Conservation (phyloP, 2,113 vertebrate species). For the Dromiciops gliroides region DNA sequence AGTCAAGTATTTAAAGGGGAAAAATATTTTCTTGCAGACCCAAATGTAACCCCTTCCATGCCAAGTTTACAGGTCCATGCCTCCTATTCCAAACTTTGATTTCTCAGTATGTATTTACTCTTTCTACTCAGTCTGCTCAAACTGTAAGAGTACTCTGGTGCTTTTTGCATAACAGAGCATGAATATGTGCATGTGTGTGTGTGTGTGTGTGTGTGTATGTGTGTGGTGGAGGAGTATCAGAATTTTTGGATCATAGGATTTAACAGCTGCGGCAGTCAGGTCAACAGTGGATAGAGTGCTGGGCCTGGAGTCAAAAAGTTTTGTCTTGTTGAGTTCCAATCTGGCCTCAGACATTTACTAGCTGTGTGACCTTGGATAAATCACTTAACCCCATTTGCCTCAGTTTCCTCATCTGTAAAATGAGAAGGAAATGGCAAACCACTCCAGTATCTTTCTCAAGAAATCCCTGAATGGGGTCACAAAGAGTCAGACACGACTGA, state of each 20-base stretch:
- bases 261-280: background rate
- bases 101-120: background rate
- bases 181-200: background rate
- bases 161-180: background rate
- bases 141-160: background rate
- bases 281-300: background rate
- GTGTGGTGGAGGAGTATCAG: background rate
- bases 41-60: background rate
- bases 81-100: background rate
- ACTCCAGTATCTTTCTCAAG: too few species aligned
- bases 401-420: too few species aligned
- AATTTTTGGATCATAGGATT: background rate
- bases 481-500: too few species aligned
- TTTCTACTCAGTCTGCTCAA: background rate
- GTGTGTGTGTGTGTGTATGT: background rate
- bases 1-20: conserved; percentile 40
- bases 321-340: background rate
- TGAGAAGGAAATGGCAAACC: too few species aligned
- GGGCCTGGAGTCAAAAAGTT: background rate
- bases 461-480: too few species aligned
- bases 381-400: background rate
- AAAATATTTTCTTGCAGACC: background rate
- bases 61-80: background rate
- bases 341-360: background rate
- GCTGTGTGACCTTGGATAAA: background rate